A percentile compares a stretch with the other conserved stretches of the same genome.
Evolutionary conservation across 2,113 vertebrate genomes (phyloP).

Genomic region (Trematomus loennbergii): DNA sequence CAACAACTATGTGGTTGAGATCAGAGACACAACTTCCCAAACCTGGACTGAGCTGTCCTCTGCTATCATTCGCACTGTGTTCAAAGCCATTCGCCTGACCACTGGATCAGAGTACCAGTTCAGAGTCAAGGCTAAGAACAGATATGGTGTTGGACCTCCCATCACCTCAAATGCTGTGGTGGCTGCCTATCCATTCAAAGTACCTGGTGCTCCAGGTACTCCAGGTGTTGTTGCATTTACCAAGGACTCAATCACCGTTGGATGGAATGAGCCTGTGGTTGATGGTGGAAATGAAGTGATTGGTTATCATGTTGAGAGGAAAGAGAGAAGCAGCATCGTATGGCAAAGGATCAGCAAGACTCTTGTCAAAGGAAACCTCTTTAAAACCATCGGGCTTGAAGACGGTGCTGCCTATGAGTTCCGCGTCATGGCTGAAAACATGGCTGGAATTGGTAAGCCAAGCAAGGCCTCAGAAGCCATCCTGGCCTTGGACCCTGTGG

Average conservation of each 20-base stretch:
- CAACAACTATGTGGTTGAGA: constrained; percentile 94
- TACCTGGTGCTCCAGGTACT: constrained; percentile 95
- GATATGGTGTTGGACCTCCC: constrained; percentile 92
- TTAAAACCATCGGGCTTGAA: constrained; percentile 93
- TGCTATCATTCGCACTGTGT: constrained; percentile 92
- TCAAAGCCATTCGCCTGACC: constrained; percentile 92
- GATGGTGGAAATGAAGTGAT: constrained; percentile 97
- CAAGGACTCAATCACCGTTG: constrained; percentile 95
- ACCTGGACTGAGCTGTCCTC: constrained; percentile 93
- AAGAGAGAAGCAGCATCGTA: constrained; percentile 94
- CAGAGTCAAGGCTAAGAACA: constrained; percentile 96
- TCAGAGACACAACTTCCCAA: constrained; percentile 93
- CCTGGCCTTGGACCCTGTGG: constrained; percentile 94
- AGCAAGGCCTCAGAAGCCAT: constrained; percentile 95
- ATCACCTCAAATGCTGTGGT: constrained; percentile 91
- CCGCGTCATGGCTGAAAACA: constrained; percentile 95
- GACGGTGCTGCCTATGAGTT: constrained; percentile 97
- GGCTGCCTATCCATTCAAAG: constrained; percentile 95
- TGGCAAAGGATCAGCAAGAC: constrained; percentile 94
- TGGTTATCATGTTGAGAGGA: constrained; percentile 97
- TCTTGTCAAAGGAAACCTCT: constrained; percentile 92
- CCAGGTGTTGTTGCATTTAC: constrained; percentile 92
- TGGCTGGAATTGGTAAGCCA: constrained; percentile 96
- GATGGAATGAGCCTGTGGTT: constrained; percentile 95
- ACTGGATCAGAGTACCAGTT: constrained; percentile 97